phyloP scores from a whole-genome alignment of 2,797 vertebrate species.

The Gastrophryne carolinensis region DNA sequence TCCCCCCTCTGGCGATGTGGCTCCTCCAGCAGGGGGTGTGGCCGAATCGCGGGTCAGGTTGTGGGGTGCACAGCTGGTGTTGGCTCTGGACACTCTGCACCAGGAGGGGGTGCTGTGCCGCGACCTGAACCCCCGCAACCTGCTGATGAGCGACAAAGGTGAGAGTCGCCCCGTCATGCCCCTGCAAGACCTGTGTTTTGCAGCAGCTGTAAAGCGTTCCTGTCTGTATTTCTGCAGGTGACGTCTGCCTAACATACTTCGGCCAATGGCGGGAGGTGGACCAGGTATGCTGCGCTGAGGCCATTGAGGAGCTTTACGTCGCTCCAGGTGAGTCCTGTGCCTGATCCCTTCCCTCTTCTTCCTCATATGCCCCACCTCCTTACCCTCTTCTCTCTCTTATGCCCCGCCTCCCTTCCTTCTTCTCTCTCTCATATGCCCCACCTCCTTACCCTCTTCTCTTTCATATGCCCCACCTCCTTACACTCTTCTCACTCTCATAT shows the following conservation, averaged over 20 bases:
- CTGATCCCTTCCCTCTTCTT: too few relatives aligned
- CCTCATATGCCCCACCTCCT: too few relatives aligned
- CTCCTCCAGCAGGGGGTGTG: slow-evolving; percentile 67
- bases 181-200: not conserved
- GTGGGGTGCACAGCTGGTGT: slow-evolving; percentile 89
- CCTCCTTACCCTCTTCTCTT: too few relatives aligned
- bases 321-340: slow-evolving; percentile 84
- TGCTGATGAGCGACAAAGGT: slow-evolving; percentile 87
- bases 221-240: slow-evolving; percentile 71
- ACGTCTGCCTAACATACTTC: slow-evolving; percentile 89
- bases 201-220: not conserved
- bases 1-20: not conserved
- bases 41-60: slow-evolving; percentile 81
- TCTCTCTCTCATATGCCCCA: not conserved
- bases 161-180: slow-evolving; percentile 51
- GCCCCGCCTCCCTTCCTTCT: not conserved
- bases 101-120: slow-evolving; percentile 90
- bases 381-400: not conserved
- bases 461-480: not conserved
- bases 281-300: slow-evolving; percentile 76
- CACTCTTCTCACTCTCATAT: not conserved
- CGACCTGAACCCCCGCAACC: slow-evolving; percentile 92
- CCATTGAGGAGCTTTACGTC: slow-evolving; percentile 86
- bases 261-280: slow-evolving; percentile 98
- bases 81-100: slow-evolving; percentile 91